Evolutionary conservation across 2,797 vertebrate genomes (phyloP).

Genomic region (Melanogrammus aeglefinus): DNA sequence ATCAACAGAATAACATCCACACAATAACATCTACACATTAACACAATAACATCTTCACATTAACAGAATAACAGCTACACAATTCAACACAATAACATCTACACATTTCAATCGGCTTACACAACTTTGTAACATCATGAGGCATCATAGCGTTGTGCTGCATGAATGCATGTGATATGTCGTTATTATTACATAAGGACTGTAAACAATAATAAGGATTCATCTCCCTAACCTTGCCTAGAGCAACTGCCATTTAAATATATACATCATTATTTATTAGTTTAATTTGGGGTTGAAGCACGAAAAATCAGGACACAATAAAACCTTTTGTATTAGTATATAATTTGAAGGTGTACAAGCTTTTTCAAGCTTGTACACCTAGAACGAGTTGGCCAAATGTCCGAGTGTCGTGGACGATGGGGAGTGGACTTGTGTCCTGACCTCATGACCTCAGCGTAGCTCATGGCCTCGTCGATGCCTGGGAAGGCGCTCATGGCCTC

Average conservation of each 20-base stretch:
- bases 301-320: neutral
- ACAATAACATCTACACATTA: neutral
- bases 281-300: neutral
- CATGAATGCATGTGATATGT: neutral
- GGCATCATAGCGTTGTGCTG: neutral
- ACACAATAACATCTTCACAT: too few species aligned
- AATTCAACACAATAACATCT: too few species aligned
- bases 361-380: neutral
- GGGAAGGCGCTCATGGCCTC: conserved; percentile 96
- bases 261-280: neutral
- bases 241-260: neutral
- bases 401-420: neutral
- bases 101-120: neutral
- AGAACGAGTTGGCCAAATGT: neutral
- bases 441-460: conserved; percentile 95
- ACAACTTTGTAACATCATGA: neutral
- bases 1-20: neutral
- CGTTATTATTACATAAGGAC: too few species aligned
- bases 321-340: neutral
- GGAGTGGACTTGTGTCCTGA: conserved; percentile 37
- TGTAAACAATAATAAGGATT: neutral
- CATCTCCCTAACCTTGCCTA: neutral
- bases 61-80: too few species aligned
- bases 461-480: conserved; percentile 94
- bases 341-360: neutral